Evolutionary conservation across 2,888 invertebrate species (phyloP).

Genomic region (Brachynemurus nebulosus): DNA sequence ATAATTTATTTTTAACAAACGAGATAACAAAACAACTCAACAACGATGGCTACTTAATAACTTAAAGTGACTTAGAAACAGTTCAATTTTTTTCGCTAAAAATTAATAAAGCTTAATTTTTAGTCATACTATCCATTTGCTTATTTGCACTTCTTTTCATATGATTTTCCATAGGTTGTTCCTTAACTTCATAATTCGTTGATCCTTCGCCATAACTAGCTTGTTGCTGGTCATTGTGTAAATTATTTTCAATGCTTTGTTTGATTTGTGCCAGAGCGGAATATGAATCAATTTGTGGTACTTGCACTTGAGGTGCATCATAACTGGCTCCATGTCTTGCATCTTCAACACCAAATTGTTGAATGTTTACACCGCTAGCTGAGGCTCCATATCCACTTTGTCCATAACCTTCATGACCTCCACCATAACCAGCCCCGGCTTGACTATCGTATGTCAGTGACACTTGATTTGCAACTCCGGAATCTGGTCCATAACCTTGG

Average conservation of each 20-base stretch:
- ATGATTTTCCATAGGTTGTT: too few relatives aligned
- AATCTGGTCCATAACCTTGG: background rate
- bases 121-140: too few relatives aligned
- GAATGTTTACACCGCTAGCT: background rate
- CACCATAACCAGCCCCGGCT: background rate
- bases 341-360: background rate
- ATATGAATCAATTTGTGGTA: slow-evolving; percentile 7
- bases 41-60: background rate
- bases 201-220: too few relatives aligned
- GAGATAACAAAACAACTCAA: too few relatives aligned
- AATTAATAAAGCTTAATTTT: too few relatives aligned
- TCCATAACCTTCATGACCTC: background rate
- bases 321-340: background rate
- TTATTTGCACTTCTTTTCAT: too few relatives aligned
- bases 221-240: background rate
- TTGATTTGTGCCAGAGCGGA: slow-evolving; percentile 8
- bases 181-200: too few relatives aligned
- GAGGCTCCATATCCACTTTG: background rate
- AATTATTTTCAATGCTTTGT: background rate
- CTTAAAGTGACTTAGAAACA: background rate
- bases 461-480: background rate
- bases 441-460: background rate
- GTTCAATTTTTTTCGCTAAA: too few relatives aligned
- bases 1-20: too few relatives aligned
- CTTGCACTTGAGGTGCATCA: slow-evolving; percentile 1